Evolutionary conservation across 2,797 vertebrate genomes (phyloP).

Genomic region (Glossophaga mutica): DNA sequence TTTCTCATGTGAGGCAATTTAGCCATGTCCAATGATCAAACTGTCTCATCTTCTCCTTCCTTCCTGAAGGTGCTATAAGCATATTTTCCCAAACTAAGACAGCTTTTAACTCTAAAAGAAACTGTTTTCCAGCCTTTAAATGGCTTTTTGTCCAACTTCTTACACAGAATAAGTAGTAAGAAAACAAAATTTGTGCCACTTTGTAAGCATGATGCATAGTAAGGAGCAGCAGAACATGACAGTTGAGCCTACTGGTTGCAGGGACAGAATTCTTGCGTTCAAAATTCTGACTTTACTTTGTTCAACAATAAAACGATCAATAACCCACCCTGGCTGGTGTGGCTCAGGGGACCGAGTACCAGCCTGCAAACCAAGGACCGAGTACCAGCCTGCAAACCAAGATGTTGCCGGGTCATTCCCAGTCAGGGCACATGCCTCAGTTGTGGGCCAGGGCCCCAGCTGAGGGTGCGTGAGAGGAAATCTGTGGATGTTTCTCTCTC

Average conservation of each 20-base stretch:
- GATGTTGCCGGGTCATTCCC: too few species aligned
- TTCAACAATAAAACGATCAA: background rate
- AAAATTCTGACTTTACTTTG: background rate
- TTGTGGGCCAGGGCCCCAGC: too few species aligned
- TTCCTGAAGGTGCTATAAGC: background rate
- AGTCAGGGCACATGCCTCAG: too few species aligned
- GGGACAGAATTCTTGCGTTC: background rate
- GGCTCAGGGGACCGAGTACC: too few species aligned
- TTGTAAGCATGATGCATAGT: background rate
- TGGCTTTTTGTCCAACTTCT: background rate
- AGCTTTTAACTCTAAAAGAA: background rate
- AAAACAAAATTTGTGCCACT: background rate
- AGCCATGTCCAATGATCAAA: background rate
- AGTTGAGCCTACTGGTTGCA: background rate
- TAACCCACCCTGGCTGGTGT: too few species aligned
- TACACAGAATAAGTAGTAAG: background rate
- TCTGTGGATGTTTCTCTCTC: too few species aligned
- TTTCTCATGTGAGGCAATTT: background rate
- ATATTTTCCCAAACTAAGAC: background rate
- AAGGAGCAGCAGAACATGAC: background rate
- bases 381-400: too few species aligned
- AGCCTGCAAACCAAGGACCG: too few species aligned
- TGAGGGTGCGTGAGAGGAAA: too few species aligned
- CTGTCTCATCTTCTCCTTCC: background rate
- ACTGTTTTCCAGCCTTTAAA: background rate